Conservation (phyloP, 2,888 invertebrate genomes). For the Drosophila longiperda region DNA sequence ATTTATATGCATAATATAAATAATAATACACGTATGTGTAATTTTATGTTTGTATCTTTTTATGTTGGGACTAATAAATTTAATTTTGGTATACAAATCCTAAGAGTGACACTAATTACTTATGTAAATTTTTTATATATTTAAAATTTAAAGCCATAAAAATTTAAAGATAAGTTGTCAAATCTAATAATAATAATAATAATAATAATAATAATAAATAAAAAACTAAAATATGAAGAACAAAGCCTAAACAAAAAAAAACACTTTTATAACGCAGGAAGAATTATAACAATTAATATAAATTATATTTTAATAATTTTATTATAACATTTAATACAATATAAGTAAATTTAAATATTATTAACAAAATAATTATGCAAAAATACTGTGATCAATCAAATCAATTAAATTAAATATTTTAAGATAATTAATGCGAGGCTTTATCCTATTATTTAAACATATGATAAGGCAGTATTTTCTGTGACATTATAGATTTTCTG, state of each 20-base stretch:
- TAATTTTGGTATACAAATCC: too few species aligned
- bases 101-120: too few species aligned
- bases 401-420: neutral
- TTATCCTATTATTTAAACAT: neutral
- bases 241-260: neutral
- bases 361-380: neutral
- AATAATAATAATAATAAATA: neutral
- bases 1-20: too few species aligned
- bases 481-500: slow-evolving; percentile 13
- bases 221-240: neutral
- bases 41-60: too few species aligned
- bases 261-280: neutral
- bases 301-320: neutral
- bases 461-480: neutral
- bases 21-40: too few species aligned
- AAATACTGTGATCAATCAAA: neutral
- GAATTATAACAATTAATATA: neutral
- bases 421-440: neutral
- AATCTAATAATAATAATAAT: neutral
- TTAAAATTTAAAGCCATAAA: neutral
- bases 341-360: neutral
- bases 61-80: too few species aligned
- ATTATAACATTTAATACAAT: neutral
- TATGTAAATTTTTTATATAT: too few species aligned
- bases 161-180: neutral